These are phyloP conservation scores for Centropus unirufus DNA, from an alignment of 2,113 vertebrate genomes.

Conservation along the genomic window DNA sequence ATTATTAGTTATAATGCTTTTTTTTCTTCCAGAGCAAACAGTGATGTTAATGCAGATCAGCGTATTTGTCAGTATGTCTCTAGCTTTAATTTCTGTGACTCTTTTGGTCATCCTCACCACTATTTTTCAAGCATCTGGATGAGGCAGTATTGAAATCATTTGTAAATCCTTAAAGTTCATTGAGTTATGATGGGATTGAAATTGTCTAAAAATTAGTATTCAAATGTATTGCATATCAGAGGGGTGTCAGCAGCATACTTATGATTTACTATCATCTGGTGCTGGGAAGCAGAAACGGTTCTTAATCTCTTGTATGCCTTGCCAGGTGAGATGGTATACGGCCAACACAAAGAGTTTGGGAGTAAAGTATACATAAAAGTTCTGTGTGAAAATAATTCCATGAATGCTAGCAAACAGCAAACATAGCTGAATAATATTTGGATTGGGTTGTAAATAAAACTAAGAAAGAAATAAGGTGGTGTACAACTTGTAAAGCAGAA, in stretches of 20 bases:
- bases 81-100: not conserved
- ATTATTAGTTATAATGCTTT: slow-evolving; percentile 29
- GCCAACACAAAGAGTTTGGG: slow-evolving; percentile 5
- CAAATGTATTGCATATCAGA: not conserved
- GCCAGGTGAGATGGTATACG: slow-evolving; percentile 35
- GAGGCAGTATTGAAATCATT: not conserved
- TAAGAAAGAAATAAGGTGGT: not conserved
- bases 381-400: not conserved
- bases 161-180: not conserved
- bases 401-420: not conserved
- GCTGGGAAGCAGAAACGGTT: not conserved
- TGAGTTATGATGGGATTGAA: not conserved
- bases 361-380: not conserved
- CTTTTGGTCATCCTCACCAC: not conserved
- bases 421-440: not conserved
- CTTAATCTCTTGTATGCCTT: not conserved
- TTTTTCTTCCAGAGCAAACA: slow-evolving; percentile 44
- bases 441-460: slow-evolving; percentile 20
- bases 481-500: not conserved
- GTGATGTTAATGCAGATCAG: not conserved
- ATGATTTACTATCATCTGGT: not conserved
- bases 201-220: slow-evolving; percentile 31
- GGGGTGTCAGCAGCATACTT: not conserved
- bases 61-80: not conserved
- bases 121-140: not conserved